Evolutionary conservation across 2,888 invertebrate genomes (phyloP).

Genomic region (Tenodera sinensis): DNA sequence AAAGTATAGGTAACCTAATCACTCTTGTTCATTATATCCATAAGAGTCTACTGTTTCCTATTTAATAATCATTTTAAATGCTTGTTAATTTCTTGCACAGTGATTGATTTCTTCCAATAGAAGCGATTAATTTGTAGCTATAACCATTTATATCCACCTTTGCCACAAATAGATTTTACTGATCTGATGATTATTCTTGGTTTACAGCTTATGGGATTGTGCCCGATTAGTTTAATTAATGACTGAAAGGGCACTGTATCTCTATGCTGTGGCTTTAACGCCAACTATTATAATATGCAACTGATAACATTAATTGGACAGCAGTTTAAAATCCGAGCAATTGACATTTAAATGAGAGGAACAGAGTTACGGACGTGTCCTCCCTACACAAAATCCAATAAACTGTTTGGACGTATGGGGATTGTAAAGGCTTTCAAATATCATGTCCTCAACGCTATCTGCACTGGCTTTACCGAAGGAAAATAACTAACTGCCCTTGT

Average conservation of each 20-base stretch:
- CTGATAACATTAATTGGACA: constrained; percentile 15
- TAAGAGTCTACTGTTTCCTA: too few species aligned
- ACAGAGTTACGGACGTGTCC: not conserved
- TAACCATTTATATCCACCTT: not conserved
- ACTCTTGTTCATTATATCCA: too few species aligned
- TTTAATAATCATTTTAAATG: too few species aligned
- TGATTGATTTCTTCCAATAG: too few species aligned
- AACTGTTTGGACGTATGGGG: not conserved
- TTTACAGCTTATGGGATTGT: not conserved
- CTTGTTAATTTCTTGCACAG: too few species aligned
- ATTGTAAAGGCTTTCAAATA: not conserved
- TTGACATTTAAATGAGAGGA: constrained; percentile 6
- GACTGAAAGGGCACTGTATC: constrained; percentile 10
- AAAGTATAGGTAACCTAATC: too few species aligned
- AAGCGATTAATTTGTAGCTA: not conserved
- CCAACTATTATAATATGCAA: constrained; percentile 8
- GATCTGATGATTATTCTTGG: not conserved
- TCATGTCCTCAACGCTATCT: not conserved
- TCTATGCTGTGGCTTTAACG: not conserved
- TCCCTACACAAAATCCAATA: not conserved
- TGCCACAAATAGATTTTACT: not conserved
- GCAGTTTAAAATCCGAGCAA: not conserved
- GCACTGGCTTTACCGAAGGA: not conserved
- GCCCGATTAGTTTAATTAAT: constrained; percentile 10
- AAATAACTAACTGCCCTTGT: not conserved